Evolutionary conservation across 2,113 vertebrate species (phyloP).

Genomic region (Antechinus flavipes): DNA sequence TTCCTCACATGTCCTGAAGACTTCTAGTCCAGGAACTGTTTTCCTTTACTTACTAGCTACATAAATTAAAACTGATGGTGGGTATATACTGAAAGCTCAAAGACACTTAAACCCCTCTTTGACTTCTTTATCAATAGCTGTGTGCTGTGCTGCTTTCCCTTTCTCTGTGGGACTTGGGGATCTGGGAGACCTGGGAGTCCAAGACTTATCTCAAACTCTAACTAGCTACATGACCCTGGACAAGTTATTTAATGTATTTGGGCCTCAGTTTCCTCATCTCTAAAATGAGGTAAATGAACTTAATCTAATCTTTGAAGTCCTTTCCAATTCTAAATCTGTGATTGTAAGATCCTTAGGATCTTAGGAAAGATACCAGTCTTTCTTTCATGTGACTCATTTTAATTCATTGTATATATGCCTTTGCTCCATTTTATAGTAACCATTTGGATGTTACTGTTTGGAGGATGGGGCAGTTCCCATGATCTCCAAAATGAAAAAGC

Average conservation of each 20-base stretch:
- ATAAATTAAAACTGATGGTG: neutral
- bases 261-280: neutral
- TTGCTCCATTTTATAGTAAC: neutral
- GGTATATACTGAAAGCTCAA: neutral
- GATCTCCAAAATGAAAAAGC: neutral
- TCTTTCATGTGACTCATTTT: constrained; percentile 13
- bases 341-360: neutral
- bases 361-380: neutral
- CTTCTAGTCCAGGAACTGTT: neutral
- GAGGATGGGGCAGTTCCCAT: neutral
- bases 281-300: neutral
- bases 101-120: constrained; percentile 8
- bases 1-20: constrained; percentile 1
- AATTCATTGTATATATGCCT: neutral
- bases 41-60: neutral
- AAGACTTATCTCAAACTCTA: neutral
- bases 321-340: neutral
- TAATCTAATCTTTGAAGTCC: neutral
- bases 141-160: neutral
- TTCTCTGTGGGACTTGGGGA: neutral
- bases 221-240: neutral
- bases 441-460: constrained; percentile 52
- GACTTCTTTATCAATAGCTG: constrained; percentile 20
- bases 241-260: neutral
- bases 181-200: neutral